A percentile compares a stretch with the other conserved stretches of the same genome.
Conservation (phyloP, 2,888 invertebrate genomes). For the Tetragnatha montana region DNA sequence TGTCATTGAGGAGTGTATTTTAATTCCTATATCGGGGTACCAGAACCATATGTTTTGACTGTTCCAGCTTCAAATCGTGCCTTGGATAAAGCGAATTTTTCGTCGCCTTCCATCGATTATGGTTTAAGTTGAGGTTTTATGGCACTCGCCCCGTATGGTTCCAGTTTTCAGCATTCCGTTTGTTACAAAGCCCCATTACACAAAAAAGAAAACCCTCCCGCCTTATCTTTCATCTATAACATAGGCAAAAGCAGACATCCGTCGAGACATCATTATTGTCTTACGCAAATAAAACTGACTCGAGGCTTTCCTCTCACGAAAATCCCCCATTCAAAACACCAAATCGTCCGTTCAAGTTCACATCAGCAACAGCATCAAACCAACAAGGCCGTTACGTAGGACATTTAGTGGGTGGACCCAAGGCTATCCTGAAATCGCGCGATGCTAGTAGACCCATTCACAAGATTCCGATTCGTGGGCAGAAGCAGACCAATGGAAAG, state of each 20-base stretch:
- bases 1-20: too few relatives aligned
- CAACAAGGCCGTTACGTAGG: conserved; percentile 62
- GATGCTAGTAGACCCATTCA: conserved; percentile 32
- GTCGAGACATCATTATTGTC: conserved; percentile 2
- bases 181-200: too few relatives aligned
- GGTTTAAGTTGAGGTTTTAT: too few relatives aligned
- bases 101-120: too few relatives aligned
- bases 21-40: too few relatives aligned
- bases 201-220: too few relatives aligned
- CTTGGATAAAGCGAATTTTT: too few relatives aligned
- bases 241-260: neutral
- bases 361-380: neutral
- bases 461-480: conserved; percentile 16
- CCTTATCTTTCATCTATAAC: too few relatives aligned
- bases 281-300: conserved; percentile 1
- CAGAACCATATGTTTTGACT: too few relatives aligned
- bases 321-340: neutral
- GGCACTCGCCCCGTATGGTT: too few relatives aligned
- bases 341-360: conserved; percentile 8
- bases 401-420: conserved; percentile 51
- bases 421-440: conserved; percentile 44
- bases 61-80: too few relatives aligned
- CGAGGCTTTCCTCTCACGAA: neutral
- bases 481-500: neutral
- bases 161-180: too few relatives aligned